These are phyloP conservation scores for Ophioderma brevispina DNA, from an alignment of 35 echinoderm and acorn worm species.

Conservation along the genomic window DNA sequence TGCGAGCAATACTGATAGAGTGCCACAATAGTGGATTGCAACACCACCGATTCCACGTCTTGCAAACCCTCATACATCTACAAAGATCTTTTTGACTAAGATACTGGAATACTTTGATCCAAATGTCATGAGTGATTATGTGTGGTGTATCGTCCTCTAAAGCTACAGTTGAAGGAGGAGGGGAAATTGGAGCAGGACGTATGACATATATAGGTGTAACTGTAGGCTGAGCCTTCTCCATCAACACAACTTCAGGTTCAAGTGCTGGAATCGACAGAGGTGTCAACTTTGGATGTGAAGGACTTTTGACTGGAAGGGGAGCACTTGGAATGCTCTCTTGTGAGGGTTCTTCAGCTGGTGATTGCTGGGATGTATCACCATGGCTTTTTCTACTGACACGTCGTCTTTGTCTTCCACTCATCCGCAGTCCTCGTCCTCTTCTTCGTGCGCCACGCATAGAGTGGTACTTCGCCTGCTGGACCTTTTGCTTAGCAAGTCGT, in stretches of 20 bases:
- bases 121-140: conserved; percentile 48
- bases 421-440: not conserved
- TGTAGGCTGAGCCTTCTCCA: conserved; percentile 43
- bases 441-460: conserved; percentile 42
- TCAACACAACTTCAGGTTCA: conserved; percentile 31
- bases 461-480: conserved; percentile 72
- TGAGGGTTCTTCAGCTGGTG: not conserved
- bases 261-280: conserved; percentile 4
- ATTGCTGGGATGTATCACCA: not conserved
- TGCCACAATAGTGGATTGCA: conserved; percentile 81
- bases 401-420: not conserved
- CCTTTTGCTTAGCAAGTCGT: conserved; percentile 78
- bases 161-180: conserved; percentile 66
- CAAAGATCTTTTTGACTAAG: conserved; percentile 56
- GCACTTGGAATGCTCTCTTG: not conserved
- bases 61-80: conserved; percentile 85
- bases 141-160: conserved; percentile 52
- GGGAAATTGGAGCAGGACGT: conserved; percentile 67
- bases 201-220: conserved; percentile 74
- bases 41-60: conserved; percentile 97
- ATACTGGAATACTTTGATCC: conserved; percentile 75
- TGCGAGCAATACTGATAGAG: conserved; percentile 44
- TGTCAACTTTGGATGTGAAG: not conserved
- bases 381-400: not conserved
- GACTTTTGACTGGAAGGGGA: not conserved